Evolutionary conservation across 1,140 invertebrate genomes (phyloP).

Genomic region (Drosophila virilis): DNA sequence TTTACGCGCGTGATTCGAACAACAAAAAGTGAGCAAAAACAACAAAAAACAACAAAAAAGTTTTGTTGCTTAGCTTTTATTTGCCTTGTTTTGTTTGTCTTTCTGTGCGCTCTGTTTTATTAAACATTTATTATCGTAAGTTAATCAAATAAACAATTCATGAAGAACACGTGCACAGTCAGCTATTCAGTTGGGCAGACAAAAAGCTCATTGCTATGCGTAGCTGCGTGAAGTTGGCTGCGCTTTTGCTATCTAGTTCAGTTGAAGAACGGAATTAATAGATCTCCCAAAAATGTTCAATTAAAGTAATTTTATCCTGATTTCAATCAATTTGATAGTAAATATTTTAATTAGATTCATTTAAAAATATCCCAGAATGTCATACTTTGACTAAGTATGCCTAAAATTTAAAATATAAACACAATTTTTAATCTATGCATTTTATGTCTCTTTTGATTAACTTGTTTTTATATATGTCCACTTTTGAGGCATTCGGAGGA

Average conservation of each 20-base stretch:
- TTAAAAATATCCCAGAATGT: no score
- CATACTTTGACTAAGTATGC: no score
- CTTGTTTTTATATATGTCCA: no score
- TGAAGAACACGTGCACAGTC: constrained; percentile 15
- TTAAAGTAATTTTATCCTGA: no score
- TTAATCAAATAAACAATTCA: constrained; percentile 25
- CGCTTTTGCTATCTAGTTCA: not conserved
- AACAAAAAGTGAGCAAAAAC: constrained; percentile 8
- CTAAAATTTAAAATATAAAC: no score
- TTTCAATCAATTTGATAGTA: no score
- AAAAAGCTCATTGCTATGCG: not conserved
- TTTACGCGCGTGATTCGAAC: constrained; percentile 48
- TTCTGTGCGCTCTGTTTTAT: constrained; percentile 29
- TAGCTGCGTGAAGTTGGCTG: not conserved
- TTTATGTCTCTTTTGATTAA: no score
- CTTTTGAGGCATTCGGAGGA: no score
- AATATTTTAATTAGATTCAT: no score
- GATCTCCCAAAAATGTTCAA: no score
- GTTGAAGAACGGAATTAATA: not conserved
- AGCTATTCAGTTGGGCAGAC: not conserved
- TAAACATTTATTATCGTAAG: constrained; percentile 18
- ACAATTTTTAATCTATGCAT: no score
- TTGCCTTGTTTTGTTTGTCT: constrained; percentile 38
- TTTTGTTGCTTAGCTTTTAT: constrained; percentile 35
- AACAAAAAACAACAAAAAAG: no score